Base-by-base conservation (phyloP, 2,888 invertebrate species). In the Exephanes ischioxanthus region DNA sequence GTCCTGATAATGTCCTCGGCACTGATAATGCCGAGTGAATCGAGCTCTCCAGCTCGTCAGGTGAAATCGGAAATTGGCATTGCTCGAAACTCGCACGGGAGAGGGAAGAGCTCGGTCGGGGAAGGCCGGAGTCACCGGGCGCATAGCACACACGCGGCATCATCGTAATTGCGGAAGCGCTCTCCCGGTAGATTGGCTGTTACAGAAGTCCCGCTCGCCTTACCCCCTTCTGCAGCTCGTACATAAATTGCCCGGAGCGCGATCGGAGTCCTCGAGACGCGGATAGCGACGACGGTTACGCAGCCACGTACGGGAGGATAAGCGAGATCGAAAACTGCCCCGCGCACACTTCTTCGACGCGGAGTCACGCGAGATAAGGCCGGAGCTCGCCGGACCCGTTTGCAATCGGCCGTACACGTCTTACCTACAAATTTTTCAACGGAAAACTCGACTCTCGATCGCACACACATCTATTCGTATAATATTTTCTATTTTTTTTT, bases 1-100 rank as follows among this genome's bases (percentile, higher is more conserved):
- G 26, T 41, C 11, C 41, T 11, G 41, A 41, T 2, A 11, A 11
- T 41, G 11, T 41, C 41, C 9, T 41, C 41, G 41, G 2, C 9
- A 0, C 41, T 41, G 41, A 41, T 48, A 48, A 48, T 48, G 45
- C 45, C 45, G 45, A 16, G 4, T 5, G 45, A 48, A 48, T 48
- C 45, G 45, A 48, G 45, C 16, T 11, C 53, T n/a, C 61, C 71
- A 75, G 76, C 70, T 45, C 7, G 30, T n/a, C 33, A 67, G 80
- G 85, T 85, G 83, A 86, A 86, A 66, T 83, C 55, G 67, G 26
- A 33, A 80, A 68, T 61, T 30, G 75, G 48, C 63, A 70, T 37
- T 68, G 3, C 68, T 48, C 77, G 67, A 77, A 30, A 77, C 70
- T 61, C 78, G 16, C 30, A 30, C 9, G 14, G 26, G 22, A 51